phyloP scores from a whole-genome alignment of 1,140 invertebrate species.

The Drosophila varians region DNA sequence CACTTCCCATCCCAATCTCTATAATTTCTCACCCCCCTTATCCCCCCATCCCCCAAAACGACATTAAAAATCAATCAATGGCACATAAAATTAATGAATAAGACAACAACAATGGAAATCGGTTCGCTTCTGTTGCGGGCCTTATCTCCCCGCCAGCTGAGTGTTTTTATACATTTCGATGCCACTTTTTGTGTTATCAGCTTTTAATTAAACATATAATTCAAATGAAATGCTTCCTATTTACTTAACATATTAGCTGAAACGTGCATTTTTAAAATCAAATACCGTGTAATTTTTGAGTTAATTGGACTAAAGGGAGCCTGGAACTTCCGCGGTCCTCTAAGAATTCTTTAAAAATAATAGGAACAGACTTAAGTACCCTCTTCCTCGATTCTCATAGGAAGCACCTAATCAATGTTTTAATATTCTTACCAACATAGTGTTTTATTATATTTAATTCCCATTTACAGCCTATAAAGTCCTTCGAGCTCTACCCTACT shows the following conservation, averaged over 20 bases:
- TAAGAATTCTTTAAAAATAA: no score
- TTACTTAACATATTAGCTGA: conserved; percentile 53
- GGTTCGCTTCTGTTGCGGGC: conserved; percentile 14
- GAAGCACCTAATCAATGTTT: no score
- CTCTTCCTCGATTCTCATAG: no score
- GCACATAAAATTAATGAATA: conserved; percentile 76
- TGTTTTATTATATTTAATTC: no score
- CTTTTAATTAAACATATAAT: conserved; percentile 61
- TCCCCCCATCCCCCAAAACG: conserved; percentile 44
- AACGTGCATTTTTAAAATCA: conserved; percentile 42
- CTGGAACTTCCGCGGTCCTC: no score
- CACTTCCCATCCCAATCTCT: conserved; percentile 7
- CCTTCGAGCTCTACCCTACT: not conserved
- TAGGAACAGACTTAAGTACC: no score
- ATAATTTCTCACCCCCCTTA: not conserved
- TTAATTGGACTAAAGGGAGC: not conserved
- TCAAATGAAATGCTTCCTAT: conserved; percentile 62
- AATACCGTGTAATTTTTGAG: conserved; percentile 12
- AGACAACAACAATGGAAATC: conserved; percentile 43
- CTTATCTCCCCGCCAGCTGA: conserved; percentile 42
- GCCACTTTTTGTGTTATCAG: conserved; percentile 58
- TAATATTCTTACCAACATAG: no score
- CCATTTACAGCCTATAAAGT: not conserved
- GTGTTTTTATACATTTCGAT: conserved; percentile 28
- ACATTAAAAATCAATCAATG: conserved; percentile 81